These are phyloP conservation scores for Nasua narica DNA, from an alignment of 2,797 vertebrate genomes.

Conservation along the genomic window DNA sequence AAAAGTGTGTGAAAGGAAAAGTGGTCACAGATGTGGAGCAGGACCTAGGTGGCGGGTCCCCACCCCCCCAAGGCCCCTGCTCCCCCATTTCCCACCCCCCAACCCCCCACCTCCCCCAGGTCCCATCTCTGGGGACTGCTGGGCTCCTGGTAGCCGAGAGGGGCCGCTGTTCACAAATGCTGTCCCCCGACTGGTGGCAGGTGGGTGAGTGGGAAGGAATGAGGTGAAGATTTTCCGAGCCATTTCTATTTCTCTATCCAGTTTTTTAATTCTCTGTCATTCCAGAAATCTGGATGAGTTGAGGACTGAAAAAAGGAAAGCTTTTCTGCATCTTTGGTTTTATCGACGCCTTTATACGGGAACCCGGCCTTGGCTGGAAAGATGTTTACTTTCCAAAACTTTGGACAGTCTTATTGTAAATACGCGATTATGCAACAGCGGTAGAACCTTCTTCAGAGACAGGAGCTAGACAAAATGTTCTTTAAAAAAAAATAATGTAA, in stretches of 20 bases:
- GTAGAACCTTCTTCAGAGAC: neutral
- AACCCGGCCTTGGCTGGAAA: slow-evolving; percentile 13
- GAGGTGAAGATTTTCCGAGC: neutral
- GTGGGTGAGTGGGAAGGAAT: neutral
- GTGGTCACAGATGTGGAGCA: slow-evolving; percentile 18
- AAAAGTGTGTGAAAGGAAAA: slow-evolving; percentile 9
- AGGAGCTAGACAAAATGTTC: neutral
- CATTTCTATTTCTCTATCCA: neutral
- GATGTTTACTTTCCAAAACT: neutral
- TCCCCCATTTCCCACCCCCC: too few species aligned
- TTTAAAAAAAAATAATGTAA: neutral
- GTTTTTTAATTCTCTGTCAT: neutral
- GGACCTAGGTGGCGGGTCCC: neutral
- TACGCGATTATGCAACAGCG: neutral
- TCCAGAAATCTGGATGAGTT: neutral
- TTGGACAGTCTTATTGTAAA: neutral
- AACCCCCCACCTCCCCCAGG: too few species aligned
- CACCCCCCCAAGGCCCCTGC: too few species aligned
- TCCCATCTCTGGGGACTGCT: neutral
- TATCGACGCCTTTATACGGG: neutral
- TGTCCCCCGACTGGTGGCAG: neutral
- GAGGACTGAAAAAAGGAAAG: neutral
- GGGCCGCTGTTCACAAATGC: neutral
- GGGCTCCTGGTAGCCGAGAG: neutral
- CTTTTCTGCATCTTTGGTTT: neutral